Evolutionary conservation across 2,113 vertebrate genomes (phyloP).

Genomic region (Perca fluviatilis): DNA sequence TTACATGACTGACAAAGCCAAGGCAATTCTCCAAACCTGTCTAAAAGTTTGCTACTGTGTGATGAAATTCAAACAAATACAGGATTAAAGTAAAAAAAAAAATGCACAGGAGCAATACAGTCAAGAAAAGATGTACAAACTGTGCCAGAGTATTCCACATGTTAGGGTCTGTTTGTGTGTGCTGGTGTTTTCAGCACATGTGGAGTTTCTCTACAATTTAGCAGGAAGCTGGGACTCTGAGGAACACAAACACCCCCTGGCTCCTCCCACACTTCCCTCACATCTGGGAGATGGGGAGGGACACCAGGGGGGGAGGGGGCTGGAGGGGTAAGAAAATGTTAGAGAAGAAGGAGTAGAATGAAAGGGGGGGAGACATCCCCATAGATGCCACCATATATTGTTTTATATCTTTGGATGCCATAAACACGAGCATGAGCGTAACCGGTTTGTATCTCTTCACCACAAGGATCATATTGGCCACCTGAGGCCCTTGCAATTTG

Average conservation of each 20-base stretch:
- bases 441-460: conserved; percentile 60
- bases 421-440: conserved; percentile 53
- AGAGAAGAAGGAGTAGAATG: not conserved
- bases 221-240: conserved; percentile 72
- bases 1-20: conserved; percentile 27
- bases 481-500: conserved; percentile 54
- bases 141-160: not conserved
- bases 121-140: not conserved
- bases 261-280: conserved; percentile 70
- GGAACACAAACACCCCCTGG: conserved; percentile 68
- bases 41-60: not conserved
- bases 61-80: conserved; percentile 12
- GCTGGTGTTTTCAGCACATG: conserved; percentile 57
- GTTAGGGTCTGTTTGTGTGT: not conserved
- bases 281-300: conserved; percentile 62
- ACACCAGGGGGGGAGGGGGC: not conserved
- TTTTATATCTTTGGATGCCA: not conserved
- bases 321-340: not conserved
- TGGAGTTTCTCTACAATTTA: conserved; percentile 52
- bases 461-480: conserved; percentile 51
- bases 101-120: conserved; percentile 1
- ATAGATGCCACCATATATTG: not conserved
- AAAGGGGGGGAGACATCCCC: not conserved
- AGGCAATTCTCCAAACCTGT: conserved; percentile 8
- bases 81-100: not conserved